These are phyloP conservation scores for Hirtodrosophila trivittata DNA, from an alignment of 2,888 invertebrate genomes.

Conservation along the genomic window DNA sequence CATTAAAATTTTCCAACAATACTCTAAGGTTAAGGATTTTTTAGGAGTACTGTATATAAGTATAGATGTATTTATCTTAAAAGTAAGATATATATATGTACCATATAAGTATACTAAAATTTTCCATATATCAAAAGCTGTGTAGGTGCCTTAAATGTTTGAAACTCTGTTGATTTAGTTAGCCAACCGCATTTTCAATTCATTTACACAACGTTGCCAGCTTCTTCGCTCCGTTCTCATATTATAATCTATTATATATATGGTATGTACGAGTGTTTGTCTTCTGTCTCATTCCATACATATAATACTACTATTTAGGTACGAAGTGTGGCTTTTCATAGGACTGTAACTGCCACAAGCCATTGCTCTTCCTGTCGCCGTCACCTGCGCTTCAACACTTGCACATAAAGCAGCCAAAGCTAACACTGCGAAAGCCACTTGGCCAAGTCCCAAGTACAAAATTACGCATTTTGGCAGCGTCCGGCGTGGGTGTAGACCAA, in stretches of 20 bases:
- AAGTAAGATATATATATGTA: too few species aligned
- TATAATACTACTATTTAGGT: background rate
- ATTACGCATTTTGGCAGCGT: conserved; percentile 74
- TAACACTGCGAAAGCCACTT: conserved; percentile 40
- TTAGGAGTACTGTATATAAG: too few species aligned
- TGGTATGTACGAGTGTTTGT: too few species aligned
- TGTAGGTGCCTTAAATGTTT: conserved; percentile 5
- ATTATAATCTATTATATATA: conserved; percentile 19
- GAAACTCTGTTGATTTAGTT: background rate
- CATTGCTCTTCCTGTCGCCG: conserved; percentile 54
- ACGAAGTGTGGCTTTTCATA: background rate
- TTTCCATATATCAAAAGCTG: too few species aligned
- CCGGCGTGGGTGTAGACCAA: conserved; percentile 44
- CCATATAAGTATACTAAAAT: too few species aligned
- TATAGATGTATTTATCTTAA: too few species aligned
- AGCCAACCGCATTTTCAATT: conserved; percentile 21
- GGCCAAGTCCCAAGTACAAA: conserved; percentile 46
- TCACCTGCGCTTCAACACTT: conserved; percentile 79
- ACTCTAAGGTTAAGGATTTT: too few species aligned
- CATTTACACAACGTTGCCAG: conserved; percentile 28
- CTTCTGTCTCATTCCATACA: background rate
- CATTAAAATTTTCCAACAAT: too few species aligned
- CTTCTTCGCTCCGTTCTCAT: conserved; percentile 10
- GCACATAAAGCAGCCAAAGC: conserved; percentile 55
- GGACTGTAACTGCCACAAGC: conserved; percentile 27